Evolutionary conservation across 2,797 vertebrate species (phyloP).

Genomic region (Sebastes trivittatus): DNA sequence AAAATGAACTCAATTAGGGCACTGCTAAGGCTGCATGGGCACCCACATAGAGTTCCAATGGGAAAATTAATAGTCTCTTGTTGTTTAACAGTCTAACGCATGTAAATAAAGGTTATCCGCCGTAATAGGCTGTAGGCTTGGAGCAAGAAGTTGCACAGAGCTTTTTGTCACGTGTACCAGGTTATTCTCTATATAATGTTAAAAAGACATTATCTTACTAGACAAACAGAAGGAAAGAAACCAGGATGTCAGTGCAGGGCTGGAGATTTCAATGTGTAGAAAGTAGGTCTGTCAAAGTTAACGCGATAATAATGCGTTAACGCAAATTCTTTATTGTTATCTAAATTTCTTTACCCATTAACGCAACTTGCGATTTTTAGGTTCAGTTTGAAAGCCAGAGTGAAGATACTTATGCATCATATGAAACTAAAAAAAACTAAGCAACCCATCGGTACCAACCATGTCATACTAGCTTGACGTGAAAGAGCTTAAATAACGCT

Average conservation of each 20-base stretch:
- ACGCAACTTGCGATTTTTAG: too few relatives aligned
- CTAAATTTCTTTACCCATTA: too few relatives aligned
- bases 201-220: neutral
- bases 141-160: conserved; percentile 65
- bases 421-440: too few relatives aligned
- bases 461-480: too few relatives aligned
- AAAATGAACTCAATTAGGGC: conserved; percentile 99
- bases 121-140: conserved; percentile 87
- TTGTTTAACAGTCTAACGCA: conserved; percentile 99
- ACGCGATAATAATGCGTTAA: too few relatives aligned
- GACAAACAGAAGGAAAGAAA: neutral
- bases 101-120: conserved; percentile 99
- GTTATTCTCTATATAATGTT: conserved; percentile 17
- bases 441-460: too few relatives aligned
- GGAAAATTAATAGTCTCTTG: conserved; percentile 97
- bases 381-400: too few relatives aligned
- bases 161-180: conserved; percentile 29
- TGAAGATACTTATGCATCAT: too few relatives aligned
- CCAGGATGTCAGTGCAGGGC: neutral
- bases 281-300: neutral
- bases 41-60: conserved; percentile 94
- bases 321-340: too few relatives aligned
- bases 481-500: too few relatives aligned
- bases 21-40: conserved; percentile 95
- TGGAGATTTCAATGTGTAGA: neutral